Base-by-base conservation (phyloP, 2,113 vertebrate genomes). In the Fregetta grallaria region DNA sequence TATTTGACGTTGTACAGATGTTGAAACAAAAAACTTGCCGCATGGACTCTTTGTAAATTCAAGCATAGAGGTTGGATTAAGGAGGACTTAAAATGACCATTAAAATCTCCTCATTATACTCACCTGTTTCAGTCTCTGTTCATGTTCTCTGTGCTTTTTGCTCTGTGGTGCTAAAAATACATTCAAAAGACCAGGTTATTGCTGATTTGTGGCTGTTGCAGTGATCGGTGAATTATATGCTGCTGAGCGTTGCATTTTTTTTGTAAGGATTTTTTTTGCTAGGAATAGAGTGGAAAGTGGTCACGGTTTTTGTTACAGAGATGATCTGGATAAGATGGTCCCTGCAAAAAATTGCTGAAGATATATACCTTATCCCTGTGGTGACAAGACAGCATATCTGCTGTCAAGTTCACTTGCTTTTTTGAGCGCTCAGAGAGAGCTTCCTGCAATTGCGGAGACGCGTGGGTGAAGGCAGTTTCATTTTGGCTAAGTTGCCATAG, bases 401-500 rank as follows among this genome's bases (percentile, higher is more conserved):
- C 91, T 92, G 80, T 78, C 83, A 79, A 66, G 73, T 86, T 96
- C 91, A 65, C 40, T 82, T 89, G 70, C 12, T 76, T 85, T 86
- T 91, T 50, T 27, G 50, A 53, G 53, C 25, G 66, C 53, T 61
- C 62, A 34, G 70, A 70, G 44, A 92, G 84, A 85, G 44, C 58
- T 62, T 91, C 66, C 66, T 0, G 2, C 84, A 91, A 52, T 40
- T 87, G 85, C 5, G 2, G 76, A 87, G 86, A 79, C 30, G 34
- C 2, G 21, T 93, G 88, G 86, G 61, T 91, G 91, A 88, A 75
- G 95, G 92, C 23, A 84, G 86, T 65, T 91, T 94, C 88, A 75
- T 92, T 96, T 90, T 87, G 92, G 40, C 65, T 71, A 93, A 94
- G 92, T 91, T 94, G 92, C 86, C 91, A 94, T 84, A 93, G 88